Conservation (phyloP, 1,140 invertebrate species). For the Papilio glaucus region DNA sequence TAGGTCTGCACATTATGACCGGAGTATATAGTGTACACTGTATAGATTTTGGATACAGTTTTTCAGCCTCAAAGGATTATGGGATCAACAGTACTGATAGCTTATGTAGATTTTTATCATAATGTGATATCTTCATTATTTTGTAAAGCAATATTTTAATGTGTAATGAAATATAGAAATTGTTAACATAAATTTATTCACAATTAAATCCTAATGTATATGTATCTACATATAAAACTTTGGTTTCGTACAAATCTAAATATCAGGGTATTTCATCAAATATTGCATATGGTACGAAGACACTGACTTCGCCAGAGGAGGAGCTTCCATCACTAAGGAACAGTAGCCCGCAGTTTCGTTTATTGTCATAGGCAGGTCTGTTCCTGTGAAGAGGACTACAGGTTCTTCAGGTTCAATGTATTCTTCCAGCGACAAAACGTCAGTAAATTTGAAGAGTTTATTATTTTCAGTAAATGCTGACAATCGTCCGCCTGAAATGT, state of each 20-base stretch:
- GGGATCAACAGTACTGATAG: too few species aligned
- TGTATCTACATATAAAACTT: background rate
- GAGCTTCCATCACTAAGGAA: slow-evolving; percentile 52
- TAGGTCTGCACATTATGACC: too few species aligned
- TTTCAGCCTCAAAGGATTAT: too few species aligned
- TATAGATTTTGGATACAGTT: too few species aligned
- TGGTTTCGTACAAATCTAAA: background rate
- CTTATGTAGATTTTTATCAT: too few species aligned
- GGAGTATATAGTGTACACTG: too few species aligned
- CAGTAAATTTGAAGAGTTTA: slow-evolving; percentile 49
- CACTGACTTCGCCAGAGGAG: slow-evolving; percentile 49
- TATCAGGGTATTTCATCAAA: slow-evolving; percentile 47
- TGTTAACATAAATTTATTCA: background rate
- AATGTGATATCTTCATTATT: too few species aligned
- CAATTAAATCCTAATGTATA: background rate
- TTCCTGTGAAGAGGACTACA: slow-evolving; percentile 49
- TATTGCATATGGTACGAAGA: slow-evolving; percentile 56
- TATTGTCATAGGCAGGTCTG: slow-evolving; percentile 47
- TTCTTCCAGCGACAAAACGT: slow-evolving; percentile 60
- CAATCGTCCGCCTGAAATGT: slow-evolving; percentile 57
- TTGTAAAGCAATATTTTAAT: background rate
- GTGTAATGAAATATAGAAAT: background rate
- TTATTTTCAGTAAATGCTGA: slow-evolving; percentile 58
- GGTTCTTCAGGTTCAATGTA: slow-evolving; percentile 48
- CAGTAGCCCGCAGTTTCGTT: slow-evolving; percentile 66